These are phyloP conservation scores for Erythrocercus mccallii DNA, from an alignment of 2,113 vertebrate genomes.

Conservation along the genomic window DNA sequence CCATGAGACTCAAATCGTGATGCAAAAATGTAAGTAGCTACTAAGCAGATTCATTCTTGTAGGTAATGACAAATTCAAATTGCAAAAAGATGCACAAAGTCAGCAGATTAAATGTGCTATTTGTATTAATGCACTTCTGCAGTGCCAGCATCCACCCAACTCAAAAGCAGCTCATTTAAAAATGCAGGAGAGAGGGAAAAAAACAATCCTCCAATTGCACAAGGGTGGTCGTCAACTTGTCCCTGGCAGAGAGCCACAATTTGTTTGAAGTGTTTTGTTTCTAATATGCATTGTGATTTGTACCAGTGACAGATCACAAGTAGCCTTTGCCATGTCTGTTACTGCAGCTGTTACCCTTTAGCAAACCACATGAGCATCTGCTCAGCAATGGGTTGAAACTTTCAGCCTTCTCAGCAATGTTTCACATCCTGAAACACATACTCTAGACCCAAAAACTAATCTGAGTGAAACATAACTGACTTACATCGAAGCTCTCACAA, in stretches of 20 bases:
- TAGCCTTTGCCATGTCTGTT: background rate
- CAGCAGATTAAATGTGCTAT: background rate
- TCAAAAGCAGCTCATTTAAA: slow-evolving; percentile 12
- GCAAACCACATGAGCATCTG: background rate
- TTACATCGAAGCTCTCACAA: background rate
- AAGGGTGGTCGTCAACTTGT: background rate
- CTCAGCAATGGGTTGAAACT: background rate
- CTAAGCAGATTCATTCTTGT: background rate
- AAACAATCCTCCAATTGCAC: background rate
- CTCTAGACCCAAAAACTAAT: background rate
- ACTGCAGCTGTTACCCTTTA: background rate
- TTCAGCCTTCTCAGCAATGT: background rate
- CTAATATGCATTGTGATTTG: background rate
- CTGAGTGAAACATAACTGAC: background rate
- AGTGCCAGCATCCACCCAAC: background rate
- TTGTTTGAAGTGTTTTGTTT: background rate
- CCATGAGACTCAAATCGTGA: background rate
- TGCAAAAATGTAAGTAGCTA: background rate
- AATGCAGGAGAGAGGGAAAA: background rate
- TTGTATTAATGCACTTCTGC: background rate
- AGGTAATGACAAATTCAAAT: background rate
- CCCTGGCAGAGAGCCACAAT: background rate
- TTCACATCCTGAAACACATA: rapidly evolving
- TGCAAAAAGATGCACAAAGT: background rate
- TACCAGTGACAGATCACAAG: background rate